Percentiles rank a stretch among this genome's conserved stretches.
Conservation (phyloP, 2,113 vertebrate genomes). For the Kryptolebias marmoratus region DNA sequence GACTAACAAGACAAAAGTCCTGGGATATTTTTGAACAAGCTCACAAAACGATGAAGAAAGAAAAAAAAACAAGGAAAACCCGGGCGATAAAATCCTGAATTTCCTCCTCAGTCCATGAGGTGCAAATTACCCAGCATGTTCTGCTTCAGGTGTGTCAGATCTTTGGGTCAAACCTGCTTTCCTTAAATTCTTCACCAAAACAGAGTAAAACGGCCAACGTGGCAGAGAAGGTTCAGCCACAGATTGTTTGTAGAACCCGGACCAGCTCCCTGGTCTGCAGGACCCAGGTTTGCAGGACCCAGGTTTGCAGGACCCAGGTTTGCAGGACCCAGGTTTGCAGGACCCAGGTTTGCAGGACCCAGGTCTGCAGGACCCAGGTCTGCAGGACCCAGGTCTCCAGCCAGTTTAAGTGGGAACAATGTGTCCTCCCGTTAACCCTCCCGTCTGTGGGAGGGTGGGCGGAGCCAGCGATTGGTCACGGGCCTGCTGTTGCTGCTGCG, state of each 20-base stretch:
- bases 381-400: neutral
- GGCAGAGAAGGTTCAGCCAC: neutral
- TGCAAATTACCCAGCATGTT: neutral
- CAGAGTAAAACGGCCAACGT: neutral
- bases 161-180: too few relatives aligned
- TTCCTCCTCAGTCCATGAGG: neutral
- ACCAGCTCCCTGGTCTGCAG: neutral
- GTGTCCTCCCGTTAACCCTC: slow-evolving; percentile 45
- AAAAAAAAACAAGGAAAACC: too few relatives aligned
- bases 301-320: neutral
- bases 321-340: neutral
- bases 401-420: slow-evolving; percentile 26
- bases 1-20: too few relatives aligned
- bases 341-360: neutral
- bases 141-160: neutral
- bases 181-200: neutral
- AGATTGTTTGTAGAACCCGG: neutral
- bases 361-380: too few relatives aligned
- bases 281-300: neutral
- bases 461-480: slow-evolving; percentile 69
- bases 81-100: too few relatives aligned
- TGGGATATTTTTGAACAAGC: too few relatives aligned
- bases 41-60: too few relatives aligned
- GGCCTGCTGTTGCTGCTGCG: slow-evolving; percentile 23
- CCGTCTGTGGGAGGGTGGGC: slow-evolving; percentile 33